phyloP scores from a whole-genome alignment of 2,113 vertebrate species.

The Percina caprodes region DNA sequence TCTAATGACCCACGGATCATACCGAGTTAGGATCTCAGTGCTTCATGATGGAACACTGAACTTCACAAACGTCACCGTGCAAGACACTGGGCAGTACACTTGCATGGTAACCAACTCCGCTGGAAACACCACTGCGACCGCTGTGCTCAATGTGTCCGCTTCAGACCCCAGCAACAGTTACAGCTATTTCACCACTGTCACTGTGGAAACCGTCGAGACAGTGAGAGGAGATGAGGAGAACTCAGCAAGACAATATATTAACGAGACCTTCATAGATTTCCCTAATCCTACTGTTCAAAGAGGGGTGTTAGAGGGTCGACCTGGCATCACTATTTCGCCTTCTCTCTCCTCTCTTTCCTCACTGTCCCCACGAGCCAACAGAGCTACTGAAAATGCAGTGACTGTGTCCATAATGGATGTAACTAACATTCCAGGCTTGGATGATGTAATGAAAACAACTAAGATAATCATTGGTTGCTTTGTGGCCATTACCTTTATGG shows the following conservation, averaged over 20 bases:
- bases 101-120: constrained; percentile 99
- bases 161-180: constrained; percentile 86
- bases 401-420: constrained; percentile 91
- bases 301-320: constrained; percentile 75
- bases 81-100: constrained; percentile 97
- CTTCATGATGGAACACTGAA: constrained; percentile 96
- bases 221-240: constrained; percentile 78
- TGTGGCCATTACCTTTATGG: constrained; percentile 97
- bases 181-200: constrained; percentile 96
- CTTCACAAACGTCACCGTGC: constrained; percentile 98
- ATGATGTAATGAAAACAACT: constrained; percentile 96
- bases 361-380: constrained; percentile 86
- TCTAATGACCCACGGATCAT: constrained; percentile 97
- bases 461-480: constrained; percentile 98
- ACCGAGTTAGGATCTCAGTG: constrained; percentile 95
- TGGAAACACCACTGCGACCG: constrained; percentile 95
- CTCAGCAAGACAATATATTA: constrained; percentile 83
- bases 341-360: constrained; percentile 86
- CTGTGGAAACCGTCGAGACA: constrained; percentile 92
- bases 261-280: constrained; percentile 86
- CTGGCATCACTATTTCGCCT: constrained; percentile 72
- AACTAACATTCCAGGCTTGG: constrained; percentile 89
- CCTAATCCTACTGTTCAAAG: constrained; percentile 84
- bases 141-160: constrained; percentile 93
- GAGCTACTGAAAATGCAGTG: constrained; percentile 86